Percentiles rank a stretch among this genome's conserved stretches.
Conservation (phyloP, 2,888 invertebrate genomes). For the Hydrotaea cyrtoneurina region DNA sequence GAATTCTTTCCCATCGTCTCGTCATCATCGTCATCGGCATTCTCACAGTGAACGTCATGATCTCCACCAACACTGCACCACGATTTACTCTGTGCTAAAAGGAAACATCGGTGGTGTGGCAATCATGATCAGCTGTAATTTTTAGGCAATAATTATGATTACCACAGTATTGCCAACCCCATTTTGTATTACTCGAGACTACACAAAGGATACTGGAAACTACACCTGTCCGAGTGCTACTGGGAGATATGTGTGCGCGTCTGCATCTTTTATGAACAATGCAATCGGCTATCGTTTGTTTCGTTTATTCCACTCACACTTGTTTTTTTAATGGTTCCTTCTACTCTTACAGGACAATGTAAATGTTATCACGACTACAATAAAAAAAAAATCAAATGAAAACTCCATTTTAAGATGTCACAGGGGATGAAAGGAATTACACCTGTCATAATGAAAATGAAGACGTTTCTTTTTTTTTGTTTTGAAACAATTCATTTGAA, state of each 20-base stretch:
- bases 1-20: conserved; percentile 58
- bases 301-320: conserved; percentile 13
- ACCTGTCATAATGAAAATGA: conserved; percentile 26
- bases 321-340: conserved; percentile 4
- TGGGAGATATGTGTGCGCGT: conserved; percentile 10
- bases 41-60: conserved; percentile 46
- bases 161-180: conserved; percentile 13
- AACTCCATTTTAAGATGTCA: conserved; percentile 9
- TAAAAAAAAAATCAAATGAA: background rate
- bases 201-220: conserved; percentile 10
- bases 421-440: conserved; percentile 12
- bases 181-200: conserved; percentile 12
- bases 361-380: background rate
- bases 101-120: conserved; percentile 45
- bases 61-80: conserved; percentile 11
- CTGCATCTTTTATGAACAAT: conserved; percentile 3
- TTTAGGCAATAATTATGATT: conserved; percentile 51
- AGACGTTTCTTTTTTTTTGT: background rate
- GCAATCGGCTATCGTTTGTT: background rate
- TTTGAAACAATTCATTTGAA: background rate
- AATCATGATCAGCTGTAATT: conserved; percentile 60
- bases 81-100: conserved; percentile 37
- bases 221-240: conserved; percentile 22
- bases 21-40: conserved; percentile 47
- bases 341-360: background rate